A percentile compares a stretch with the other conserved stretches of the same genome.
Conservation (phyloP, 2,797 vertebrate genomes). For the Schizopygopsis pylzovi region DNA sequence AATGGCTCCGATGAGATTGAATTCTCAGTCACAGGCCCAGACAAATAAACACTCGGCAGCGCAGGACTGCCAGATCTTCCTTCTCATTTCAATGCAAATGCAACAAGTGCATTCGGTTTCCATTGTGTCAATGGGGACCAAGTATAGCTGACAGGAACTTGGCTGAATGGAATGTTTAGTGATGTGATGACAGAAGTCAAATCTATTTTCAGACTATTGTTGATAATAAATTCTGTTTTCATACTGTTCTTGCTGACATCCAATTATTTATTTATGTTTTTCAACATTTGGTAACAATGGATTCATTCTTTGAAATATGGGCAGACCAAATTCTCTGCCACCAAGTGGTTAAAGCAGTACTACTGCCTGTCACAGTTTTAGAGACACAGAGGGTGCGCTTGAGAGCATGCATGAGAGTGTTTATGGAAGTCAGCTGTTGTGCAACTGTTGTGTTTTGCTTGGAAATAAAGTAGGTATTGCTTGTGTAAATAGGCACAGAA, state of each 20-base stretch:
- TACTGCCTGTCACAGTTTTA: neutral
- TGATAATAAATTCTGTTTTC: constrained; percentile 7
- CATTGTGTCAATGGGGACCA: neutral
- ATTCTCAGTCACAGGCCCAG: constrained; percentile 30
- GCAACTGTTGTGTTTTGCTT: constrained; percentile 28
- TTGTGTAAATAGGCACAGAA: constrained; percentile 18
- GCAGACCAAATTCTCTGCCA: neutral
- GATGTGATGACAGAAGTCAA: constrained; percentile 18
- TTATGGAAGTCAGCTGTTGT: constrained; percentile 1
- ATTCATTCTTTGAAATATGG: neutral
- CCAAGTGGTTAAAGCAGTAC: constrained; percentile 12
- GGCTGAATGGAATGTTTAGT: neutral
- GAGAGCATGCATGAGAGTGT: constrained; percentile 1
- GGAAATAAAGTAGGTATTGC: constrained; percentile 14
- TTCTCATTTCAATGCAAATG: constrained; percentile 39
- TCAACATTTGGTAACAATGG: neutral
- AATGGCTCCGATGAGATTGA: constrained; percentile 48
- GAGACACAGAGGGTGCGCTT: constrained; percentile 1
- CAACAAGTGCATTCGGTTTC: constrained; percentile 21
- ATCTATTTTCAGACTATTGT: constrained; percentile 1
- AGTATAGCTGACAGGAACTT: constrained; percentile 11
- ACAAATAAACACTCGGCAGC: constrained; percentile 34
- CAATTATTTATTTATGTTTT: neutral
- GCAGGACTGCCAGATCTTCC: constrained; percentile 27
- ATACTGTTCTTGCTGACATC: constrained; percentile 17